These are phyloP conservation scores for Octopus sinensis DNA, from an alignment of 1,140 invertebrate genomes.

Conservation along the genomic window DNA sequence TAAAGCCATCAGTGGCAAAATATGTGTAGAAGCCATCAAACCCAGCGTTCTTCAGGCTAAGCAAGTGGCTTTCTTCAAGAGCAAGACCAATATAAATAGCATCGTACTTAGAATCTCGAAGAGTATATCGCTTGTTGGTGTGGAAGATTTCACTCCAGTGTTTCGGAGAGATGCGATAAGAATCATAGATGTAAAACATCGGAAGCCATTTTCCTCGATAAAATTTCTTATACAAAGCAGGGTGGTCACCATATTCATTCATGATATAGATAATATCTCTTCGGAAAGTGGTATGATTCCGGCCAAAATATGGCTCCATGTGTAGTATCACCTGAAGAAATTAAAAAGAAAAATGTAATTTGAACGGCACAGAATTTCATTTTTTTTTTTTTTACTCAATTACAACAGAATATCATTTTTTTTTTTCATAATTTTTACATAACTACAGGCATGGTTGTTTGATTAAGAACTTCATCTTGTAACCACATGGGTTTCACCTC, in stretches of 20 bases:
- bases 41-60: constrained; percentile 45
- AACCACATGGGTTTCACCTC: too few relatives aligned
- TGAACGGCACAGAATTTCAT: too few relatives aligned
- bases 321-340: constrained; percentile 55
- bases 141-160: constrained; percentile 56
- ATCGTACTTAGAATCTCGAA: constrained; percentile 57
- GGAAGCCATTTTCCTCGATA: constrained; percentile 48
- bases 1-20: constrained; percentile 60
- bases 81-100: constrained; percentile 59
- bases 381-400: too few relatives aligned
- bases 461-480: too few relatives aligned
- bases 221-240: constrained; percentile 56
- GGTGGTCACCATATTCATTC: constrained; percentile 57
- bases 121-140: constrained; percentile 35
- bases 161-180: constrained; percentile 44
- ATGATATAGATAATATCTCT: constrained; percentile 55
- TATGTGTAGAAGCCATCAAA: constrained; percentile 63
- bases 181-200: constrained; percentile 61
- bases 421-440: too few relatives aligned
- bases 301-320: constrained; percentile 59
- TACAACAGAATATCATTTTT: too few relatives aligned
- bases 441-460: too few relatives aligned
- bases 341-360: too few relatives aligned
- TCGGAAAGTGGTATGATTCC: constrained; percentile 48
- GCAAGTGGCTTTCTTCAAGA: constrained; percentile 50